phyloP scores from a whole-genome alignment of 53 echinoderm and acorn worm genomes.

The Crossaster papposus region DNA sequence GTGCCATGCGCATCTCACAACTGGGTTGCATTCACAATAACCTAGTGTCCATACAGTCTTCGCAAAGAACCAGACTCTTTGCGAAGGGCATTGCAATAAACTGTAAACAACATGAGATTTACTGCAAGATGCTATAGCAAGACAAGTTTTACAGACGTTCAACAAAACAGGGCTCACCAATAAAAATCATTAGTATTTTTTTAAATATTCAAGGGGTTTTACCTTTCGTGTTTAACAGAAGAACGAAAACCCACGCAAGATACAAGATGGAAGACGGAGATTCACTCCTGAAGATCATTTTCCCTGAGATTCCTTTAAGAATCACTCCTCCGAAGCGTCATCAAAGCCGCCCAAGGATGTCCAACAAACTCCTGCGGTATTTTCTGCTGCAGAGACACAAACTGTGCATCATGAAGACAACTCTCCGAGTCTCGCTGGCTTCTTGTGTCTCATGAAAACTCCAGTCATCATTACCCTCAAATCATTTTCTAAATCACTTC shows the following conservation, averaged over 20 bases:
- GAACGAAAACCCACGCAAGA: conserved; percentile 6
- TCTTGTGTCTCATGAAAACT: not conserved
- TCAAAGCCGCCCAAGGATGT: not conserved
- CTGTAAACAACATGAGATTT: no score
- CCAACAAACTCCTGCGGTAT: not conserved
- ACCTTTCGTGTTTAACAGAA: conserved; percentile 50
- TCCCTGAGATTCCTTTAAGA: not conserved
- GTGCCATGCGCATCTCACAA: no score
- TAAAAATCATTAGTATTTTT: no score
- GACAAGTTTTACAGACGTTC: no score
- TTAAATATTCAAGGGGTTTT: not conserved
- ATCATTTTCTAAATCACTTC: no score
- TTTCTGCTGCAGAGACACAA: not conserved
- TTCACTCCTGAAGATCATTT: not conserved
- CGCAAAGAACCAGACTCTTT: no score
- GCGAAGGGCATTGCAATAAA: no score
- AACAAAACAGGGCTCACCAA: no score
- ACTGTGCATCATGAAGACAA: not conserved
- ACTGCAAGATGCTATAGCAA: no score
- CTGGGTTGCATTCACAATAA: no score
- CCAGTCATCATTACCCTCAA: not conserved
- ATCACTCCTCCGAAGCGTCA: not conserved
- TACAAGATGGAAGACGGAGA: conserved; percentile 1
- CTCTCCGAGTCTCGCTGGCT: not conserved
- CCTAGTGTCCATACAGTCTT: no score